A percentile compares a stretch with the other conserved stretches of the same genome.
Conservation (phyloP, 1,140 invertebrate genomes). For the Trachymyrmex septentrionalis region DNA sequence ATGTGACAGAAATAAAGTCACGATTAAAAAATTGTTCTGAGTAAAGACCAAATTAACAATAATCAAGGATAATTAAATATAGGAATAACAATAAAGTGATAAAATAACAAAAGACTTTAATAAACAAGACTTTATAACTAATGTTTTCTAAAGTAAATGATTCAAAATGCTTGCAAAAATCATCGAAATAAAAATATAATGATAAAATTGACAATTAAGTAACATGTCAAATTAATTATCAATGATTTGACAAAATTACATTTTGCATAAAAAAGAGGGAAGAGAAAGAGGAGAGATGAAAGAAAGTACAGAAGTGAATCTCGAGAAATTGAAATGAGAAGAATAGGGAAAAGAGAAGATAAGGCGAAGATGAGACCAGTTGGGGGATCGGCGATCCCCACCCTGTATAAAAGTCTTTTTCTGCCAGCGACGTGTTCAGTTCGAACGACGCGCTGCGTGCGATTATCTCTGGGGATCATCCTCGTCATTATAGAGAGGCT, state of each 20-base stretch:
- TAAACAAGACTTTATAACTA: background rate
- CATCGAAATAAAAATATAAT: background rate
- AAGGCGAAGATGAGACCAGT: conserved; percentile 66
- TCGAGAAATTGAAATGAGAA: conserved; percentile 41
- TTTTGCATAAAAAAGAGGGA: background rate
- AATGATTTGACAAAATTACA: background rate
- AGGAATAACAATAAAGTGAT: background rate
- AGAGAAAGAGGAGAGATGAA: background rate
- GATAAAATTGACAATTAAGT: conserved; percentile 9
- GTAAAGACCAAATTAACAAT: background rate
- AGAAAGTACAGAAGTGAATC: background rate
- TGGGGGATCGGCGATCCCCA: conserved; percentile 67
- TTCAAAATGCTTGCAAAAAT: background rate
- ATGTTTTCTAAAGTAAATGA: background rate
- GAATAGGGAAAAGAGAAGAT: conserved; percentile 73
- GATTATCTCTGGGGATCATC: conserved; percentile 64
- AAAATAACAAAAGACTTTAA: background rate
- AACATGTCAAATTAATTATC: conserved; percentile 1
- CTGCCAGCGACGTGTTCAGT: conserved; percentile 70
- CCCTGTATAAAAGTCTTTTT: conserved; percentile 76
- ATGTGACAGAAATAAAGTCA: background rate
- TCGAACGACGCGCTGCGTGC: conserved; percentile 69
- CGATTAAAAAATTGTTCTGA: background rate
- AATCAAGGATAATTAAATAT: background rate
- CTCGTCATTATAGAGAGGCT: conserved; percentile 41